Evolutionary conservation across 1,140 invertebrate genomes (phyloP).

Genomic region (Magallana angulata): DNA sequence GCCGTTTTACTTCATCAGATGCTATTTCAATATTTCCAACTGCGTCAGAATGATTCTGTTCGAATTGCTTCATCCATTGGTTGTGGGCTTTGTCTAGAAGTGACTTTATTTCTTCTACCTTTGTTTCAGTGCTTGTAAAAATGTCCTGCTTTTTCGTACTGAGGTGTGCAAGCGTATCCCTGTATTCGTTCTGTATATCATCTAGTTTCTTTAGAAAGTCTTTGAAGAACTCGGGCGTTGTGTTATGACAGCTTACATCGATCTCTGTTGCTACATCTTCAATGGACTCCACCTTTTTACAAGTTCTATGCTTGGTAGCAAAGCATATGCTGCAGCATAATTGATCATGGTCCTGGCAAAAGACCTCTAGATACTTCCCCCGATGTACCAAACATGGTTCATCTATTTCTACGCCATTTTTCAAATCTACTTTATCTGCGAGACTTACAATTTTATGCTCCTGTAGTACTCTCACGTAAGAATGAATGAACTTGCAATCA

Average conservation of each 20-base stretch:
- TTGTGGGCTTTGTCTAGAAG: not conserved
- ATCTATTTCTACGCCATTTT: not conserved
- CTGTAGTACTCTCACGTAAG: not conserved
- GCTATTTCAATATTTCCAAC: not conserved
- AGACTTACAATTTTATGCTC: not conserved
- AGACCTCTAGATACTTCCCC: not conserved
- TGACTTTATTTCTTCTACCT: not conserved
- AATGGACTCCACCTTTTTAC: not conserved
- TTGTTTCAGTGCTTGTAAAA: not conserved
- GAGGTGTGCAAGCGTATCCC: not conserved
- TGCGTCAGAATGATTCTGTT: not conserved
- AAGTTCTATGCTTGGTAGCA: constrained; percentile 19
- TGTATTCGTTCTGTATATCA: not conserved
- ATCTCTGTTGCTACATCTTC: constrained; percentile 8
- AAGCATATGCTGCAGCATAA: constrained; percentile 31
- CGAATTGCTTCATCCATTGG: not conserved
- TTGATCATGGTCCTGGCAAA: not conserved
- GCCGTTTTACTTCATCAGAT: not conserved
- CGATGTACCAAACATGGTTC: not conserved
- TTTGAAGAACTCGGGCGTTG: not conserved
- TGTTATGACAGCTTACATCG: not conserved
- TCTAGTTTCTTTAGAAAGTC: not conserved
- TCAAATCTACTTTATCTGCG: not conserved
- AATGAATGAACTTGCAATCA: not conserved
- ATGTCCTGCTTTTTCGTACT: not conserved